Evolutionary conservation across 1,140 invertebrate species (phyloP), one percentile per base, ranked within the genome.

Genomic region (Stratiolaelaps scimitus): DNA sequence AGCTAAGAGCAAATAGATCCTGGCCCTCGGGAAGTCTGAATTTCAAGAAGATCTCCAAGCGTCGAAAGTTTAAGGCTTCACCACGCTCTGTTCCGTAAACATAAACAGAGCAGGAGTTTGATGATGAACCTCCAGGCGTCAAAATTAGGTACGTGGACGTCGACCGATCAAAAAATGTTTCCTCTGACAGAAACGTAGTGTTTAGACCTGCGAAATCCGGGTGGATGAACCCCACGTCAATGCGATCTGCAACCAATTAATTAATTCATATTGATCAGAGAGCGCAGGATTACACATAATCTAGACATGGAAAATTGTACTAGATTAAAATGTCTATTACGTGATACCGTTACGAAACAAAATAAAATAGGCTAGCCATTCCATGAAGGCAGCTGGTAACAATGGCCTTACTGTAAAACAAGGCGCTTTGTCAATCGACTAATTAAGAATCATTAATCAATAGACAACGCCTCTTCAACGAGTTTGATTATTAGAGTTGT

Each of bases 91-190:
- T 23, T 19, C 53, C 53, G 23, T 60, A 60, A 13, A 60, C 53
- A 34, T 40, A 40, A 40, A 40, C 34, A 40, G 34, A 40, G 10
- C 34, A 40, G 10, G 34, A 10, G 10, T 10, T 29, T 10, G 15
- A 60, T 60, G 53, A 26, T 34, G 53, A 34, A 60, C 53, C 17
- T 2, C 53, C 34, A 40, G 53, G 53, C 17, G 53, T 60, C 53
- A 60, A 26, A 60, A 60, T 34, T 29, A 60, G 17, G 34, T 60
- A 60, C 23, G 53, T 29, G 53, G 53, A 15, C 53, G 53, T 60
- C 23, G 53, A 23, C 20, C 53, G 26, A 60, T 60, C 53, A 20
- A 60, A 2, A 20, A 60, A 2, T 20, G 53, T 17, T 60, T 60
- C 26, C 17, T 60, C 53, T 15, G 53, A 6, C 23, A 60, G 53